Evolutionary conservation across 1,140 invertebrate species (phyloP), one percentile per base, ranked within the genome.

Genomic region (Bilobella aurantiaca): DNA sequence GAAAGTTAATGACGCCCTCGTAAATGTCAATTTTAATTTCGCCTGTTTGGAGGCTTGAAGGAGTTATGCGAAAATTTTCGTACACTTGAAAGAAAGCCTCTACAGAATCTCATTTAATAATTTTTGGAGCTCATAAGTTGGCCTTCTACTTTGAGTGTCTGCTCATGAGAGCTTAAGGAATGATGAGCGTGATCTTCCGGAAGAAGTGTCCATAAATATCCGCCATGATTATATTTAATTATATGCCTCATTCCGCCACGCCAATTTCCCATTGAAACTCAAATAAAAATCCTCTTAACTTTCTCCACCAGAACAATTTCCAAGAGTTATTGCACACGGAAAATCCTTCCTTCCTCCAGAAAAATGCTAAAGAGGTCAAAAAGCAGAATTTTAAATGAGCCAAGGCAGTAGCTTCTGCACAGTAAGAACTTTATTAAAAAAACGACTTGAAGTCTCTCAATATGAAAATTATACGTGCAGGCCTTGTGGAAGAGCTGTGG

Each of bases 1-100:
- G 34, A 8, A n/a, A n/a, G n/a, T 8, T 53, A 53, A 53, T 53
- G 49, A 23, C 3, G 8, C 3, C 34, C 12, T 53, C 49, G 25
- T 53, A 53, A 53, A 53, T 53, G 49, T 53, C 49, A 53, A 53
- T 53, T 53, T 53, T 53, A 53, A 53, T 53, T 53, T 42, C 34
- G 34, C 18, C 49, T 53, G 12, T 16, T 16, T 53, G 49, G 8
- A 53, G 49, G 8, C 5, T 23, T 12, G 21, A 53, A 53, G 8
- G 34, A 42, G 8, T 42, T 12, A 12, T 42, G 34, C 34, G 18
- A 42, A 42, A 42, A n/a, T n/a, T n/a, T n/a, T n/a, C n/a, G n/a
- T n/a, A n/a, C n/a, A n/a, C n/a, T n/a, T n/a, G n/a, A n/a, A n/a
- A n/a, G n/a, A n/a, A n/a, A n/a, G n/a, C n/a, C n/a, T n/a, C n/a